Conservation (phyloP, 2,888 invertebrate genomes). For the Catocala nupta region DNA sequence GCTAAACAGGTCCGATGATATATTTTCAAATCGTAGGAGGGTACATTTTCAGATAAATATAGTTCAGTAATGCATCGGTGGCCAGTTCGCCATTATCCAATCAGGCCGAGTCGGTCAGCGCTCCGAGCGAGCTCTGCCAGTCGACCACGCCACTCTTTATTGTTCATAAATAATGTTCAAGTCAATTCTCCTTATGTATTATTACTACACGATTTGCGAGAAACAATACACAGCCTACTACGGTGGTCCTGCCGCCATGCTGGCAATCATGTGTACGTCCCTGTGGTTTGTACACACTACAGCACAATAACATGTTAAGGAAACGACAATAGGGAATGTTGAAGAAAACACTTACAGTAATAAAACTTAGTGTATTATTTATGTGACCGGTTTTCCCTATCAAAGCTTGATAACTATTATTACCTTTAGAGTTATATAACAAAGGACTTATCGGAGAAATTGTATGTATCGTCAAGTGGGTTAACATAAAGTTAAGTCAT, state of each 20-base stretch:
- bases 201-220: slow-evolving; percentile 51
- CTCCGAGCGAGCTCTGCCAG: slow-evolving; percentile 49
- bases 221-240: slow-evolving; percentile 24
- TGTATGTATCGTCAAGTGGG: slow-evolving; percentile 31
- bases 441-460: slow-evolving; percentile 36
- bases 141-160: slow-evolving; percentile 55
- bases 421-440: slow-evolving; percentile 28
- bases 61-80: slow-evolving; percentile 51
- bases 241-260: slow-evolving; percentile 31
- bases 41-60: slow-evolving; percentile 64
- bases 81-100: slow-evolving; percentile 69
- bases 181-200: slow-evolving; percentile 46
- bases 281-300: too few relatives aligned
- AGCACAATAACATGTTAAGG: too few relatives aligned
- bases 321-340: too few relatives aligned
- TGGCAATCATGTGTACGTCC: slow-evolving; percentile 7
- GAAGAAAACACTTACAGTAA: too few relatives aligned
- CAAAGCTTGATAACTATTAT: slow-evolving; percentile 13
- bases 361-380: slow-evolving; percentile 3
- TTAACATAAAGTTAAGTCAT: slow-evolving; percentile 51
- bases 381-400: slow-evolving; percentile 5
- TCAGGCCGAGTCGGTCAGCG: slow-evolving; percentile 69
- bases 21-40: slow-evolving; percentile 36
- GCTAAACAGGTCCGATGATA: slow-evolving; percentile 29
- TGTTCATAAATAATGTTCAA: slow-evolving; percentile 64